phyloP scores from a whole-genome alignment of 2,797 vertebrate species.

The Remorina albescens region DNA sequence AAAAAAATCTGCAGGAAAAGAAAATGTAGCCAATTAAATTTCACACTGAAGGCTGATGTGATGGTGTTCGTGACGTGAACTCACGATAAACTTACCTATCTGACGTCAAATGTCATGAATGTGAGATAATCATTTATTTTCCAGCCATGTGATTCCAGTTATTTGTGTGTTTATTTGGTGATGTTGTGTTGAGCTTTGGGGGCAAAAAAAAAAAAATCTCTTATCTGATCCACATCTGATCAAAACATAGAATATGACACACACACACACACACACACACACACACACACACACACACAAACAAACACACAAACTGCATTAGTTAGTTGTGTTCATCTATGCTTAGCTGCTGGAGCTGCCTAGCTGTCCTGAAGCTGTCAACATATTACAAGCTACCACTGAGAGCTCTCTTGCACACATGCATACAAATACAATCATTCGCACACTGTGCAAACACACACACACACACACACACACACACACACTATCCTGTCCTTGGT shows the following conservation, averaged over 20 bases:
- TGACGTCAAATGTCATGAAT: conserved; percentile 25
- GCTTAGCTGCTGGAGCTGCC: conserved; percentile 70
- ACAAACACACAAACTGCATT: conserved; percentile 40
- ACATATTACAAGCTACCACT: conserved; percentile 54
- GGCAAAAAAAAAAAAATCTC: conserved; percentile 17
- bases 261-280: conserved; percentile 10
- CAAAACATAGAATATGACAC: conserved; percentile 66
- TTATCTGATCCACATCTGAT: conserved; percentile 65
- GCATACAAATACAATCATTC: too few relatives aligned
- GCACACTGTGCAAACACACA: conserved; percentile 32
- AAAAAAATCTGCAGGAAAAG: conserved; percentile 8
- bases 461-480: conserved; percentile 32
- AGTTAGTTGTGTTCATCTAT: conserved; percentile 67
- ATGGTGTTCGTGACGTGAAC: conserved; percentile 10
- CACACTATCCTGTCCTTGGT: conserved; percentile 15
- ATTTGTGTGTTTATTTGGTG: conserved; percentile 54
- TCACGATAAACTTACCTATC: neutral
- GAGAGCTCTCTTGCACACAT: conserved; percentile 43
- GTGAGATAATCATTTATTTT: conserved; percentile 39
- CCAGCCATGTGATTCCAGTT: conserved; percentile 32
- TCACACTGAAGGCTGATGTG: neutral
- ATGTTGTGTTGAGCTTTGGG: conserved; percentile 42
- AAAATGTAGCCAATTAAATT: conserved; percentile 42
- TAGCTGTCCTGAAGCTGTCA: conserved; percentile 69
- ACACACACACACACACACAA: conserved; percentile 36